Conservation (phyloP, 2,113 vertebrate genomes). For the Puffinus mauretanicus region DNA sequence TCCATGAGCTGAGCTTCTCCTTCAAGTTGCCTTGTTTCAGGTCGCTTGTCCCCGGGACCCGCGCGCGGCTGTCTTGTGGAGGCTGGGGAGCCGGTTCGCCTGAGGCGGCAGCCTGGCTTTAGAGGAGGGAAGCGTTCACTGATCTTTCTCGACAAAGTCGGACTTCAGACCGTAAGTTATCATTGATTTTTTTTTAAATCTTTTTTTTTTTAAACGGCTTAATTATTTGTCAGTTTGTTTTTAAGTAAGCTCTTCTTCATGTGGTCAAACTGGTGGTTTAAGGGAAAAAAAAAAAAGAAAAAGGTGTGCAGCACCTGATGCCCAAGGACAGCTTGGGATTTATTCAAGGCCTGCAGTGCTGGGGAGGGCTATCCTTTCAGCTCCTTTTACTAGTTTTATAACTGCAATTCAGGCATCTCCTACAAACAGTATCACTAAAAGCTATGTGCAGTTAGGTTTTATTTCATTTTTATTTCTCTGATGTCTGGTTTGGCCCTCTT, state of each 20-base stretch:
- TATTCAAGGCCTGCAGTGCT: neutral
- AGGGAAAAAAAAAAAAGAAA: neutral
- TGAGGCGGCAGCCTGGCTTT: neutral
- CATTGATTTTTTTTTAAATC: neutral
- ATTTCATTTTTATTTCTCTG: conserved; percentile 26
- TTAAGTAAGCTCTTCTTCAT: neutral
- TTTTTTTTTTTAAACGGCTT: neutral
- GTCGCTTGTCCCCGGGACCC: rapidly evolving
- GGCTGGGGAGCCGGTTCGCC: rapidly evolving
- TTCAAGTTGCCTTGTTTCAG: rapidly evolving
- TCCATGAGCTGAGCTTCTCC: neutral
- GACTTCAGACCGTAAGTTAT: neutral
- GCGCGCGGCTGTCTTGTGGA: rapidly evolving
- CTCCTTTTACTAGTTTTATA: neutral
- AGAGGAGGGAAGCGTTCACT: rapidly evolving
- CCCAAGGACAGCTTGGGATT: neutral
- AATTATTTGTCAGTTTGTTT: neutral
- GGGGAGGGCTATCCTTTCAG: neutral
- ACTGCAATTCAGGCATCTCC: neutral
- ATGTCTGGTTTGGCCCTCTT: neutral
- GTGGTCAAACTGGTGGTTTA: neutral
- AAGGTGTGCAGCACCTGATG: rapidly evolving
- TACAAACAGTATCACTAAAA: conserved; percentile 44
- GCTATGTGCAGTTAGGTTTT: neutral
- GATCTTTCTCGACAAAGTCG: rapidly evolving